These are phyloP conservation scores for Mimas tiliae DNA, from an alignment of 2,888 invertebrate species.

Conservation along the genomic window DNA sequence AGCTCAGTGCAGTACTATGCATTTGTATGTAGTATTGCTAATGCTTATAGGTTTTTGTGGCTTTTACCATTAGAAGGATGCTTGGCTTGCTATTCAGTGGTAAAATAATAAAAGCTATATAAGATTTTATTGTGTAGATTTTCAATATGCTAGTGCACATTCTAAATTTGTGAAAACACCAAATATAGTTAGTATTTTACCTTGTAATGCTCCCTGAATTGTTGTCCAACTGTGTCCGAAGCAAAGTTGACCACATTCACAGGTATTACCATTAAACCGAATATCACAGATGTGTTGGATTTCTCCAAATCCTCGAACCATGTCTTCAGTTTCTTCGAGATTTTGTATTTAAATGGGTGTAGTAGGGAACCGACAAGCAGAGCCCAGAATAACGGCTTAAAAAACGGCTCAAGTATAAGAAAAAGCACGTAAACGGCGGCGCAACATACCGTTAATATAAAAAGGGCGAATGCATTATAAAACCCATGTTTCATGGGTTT, in stretches of 20 bases:
- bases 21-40: no score
- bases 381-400: slow-evolving; percentile 98
- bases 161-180: no score
- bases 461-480: slow-evolving; percentile 93
- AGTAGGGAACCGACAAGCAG: slow-evolving; percentile 97
- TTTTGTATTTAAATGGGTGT: slow-evolving; percentile 95
- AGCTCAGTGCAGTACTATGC: no score
- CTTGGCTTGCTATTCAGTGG: no score
- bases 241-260: slow-evolving; percentile 89
- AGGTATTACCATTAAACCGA: slow-evolving; percentile 87
- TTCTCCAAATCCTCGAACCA: slow-evolving; percentile 91
- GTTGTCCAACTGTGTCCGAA: slow-evolving; percentile 90
- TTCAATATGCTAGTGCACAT: no score
- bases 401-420: slow-evolving; percentile 94
- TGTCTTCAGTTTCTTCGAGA: slow-evolving; percentile 89
- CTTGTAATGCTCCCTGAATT: slow-evolving; percentile 87
- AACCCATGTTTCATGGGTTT: slow-evolving; percentile 96
- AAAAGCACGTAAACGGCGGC: slow-evolving; percentile 91
- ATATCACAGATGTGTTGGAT: slow-evolving; percentile 87
- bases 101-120: no score
- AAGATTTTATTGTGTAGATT: no score
- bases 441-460: slow-evolving; percentile 88
- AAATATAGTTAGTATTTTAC: slow-evolving; percentile 45
- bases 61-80: no score
- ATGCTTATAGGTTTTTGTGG: no score